phyloP scores from a whole-genome alignment of 2,797 vertebrate species.

The Pyrocephalus nanus region DNA sequence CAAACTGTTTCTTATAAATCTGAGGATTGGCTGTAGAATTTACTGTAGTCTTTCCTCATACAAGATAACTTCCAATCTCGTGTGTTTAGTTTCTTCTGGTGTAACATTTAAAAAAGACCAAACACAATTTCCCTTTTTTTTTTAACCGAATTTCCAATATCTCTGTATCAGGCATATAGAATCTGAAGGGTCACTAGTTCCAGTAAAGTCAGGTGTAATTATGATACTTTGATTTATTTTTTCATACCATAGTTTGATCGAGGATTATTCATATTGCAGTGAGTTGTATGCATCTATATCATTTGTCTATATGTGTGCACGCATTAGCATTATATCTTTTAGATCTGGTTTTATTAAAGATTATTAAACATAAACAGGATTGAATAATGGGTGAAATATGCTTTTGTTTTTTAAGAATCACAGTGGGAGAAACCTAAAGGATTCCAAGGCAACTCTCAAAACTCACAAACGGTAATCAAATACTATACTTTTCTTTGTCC shows the following conservation, averaged over 20 bases:
- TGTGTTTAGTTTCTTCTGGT: neutral
- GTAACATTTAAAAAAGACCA: neutral
- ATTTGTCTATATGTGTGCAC: neutral
- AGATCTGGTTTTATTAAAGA: neutral
- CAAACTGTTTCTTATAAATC: neutral
- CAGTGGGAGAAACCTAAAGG: constrained; percentile 89
- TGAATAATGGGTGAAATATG: neutral
- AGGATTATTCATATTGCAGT: neutral
- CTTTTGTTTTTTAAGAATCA: constrained; percentile 82
- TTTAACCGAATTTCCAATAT: neutral
- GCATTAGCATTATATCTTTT: neutral
- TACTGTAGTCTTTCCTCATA: neutral
- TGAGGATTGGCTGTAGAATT: neutral
- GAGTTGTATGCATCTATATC: neutral
- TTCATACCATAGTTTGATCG: neutral
- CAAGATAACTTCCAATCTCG: neutral
- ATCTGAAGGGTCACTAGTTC: neutral
- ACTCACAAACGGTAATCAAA: constrained; percentile 74
- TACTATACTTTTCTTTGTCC: neutral
- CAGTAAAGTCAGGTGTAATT: neutral
- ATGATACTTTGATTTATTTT: neutral
- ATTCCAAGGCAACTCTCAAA: constrained; percentile 74
- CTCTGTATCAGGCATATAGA: neutral
- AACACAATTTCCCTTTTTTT: neutral
- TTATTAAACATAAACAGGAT: neutral